A percentile compares a stretch with the other conserved stretches of the same genome.
phyloP scores from a whole-genome alignment of 2,888 invertebrate species.

The Chironomus riparius region DNA sequence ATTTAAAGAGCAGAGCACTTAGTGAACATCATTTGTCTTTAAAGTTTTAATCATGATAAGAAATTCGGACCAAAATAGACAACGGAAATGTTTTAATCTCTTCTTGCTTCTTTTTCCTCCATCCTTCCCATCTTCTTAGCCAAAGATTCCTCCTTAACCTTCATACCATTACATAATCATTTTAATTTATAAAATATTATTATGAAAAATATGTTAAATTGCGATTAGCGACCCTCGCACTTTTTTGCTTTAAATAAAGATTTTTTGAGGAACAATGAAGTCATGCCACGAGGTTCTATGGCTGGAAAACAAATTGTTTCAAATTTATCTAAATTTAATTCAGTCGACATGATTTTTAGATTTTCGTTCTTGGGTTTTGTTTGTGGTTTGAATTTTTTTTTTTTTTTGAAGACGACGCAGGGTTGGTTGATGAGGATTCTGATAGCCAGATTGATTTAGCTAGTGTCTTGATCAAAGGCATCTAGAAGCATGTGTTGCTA shows the following conservation, averaged over 20 bases:
- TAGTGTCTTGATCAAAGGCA: too few relatives aligned
- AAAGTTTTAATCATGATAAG: conserved; percentile 4
- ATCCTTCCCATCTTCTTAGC: too few relatives aligned
- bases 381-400: too few relatives aligned
- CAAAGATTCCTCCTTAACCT: too few relatives aligned
- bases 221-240: neutral
- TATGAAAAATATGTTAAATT: neutral
- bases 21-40: neutral
- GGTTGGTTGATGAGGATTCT: too few relatives aligned
- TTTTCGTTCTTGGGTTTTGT: neutral
- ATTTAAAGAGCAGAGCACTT: neutral
- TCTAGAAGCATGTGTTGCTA: too few relatives aligned
- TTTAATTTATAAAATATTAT: neutral
- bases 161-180: too few relatives aligned
- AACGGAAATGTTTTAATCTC: neutral
- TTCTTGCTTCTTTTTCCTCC: too few relatives aligned
- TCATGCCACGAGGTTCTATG: neutral
- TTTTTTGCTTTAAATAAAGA: too few relatives aligned
- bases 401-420: too few relatives aligned
- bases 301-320: neutral
- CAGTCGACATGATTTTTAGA: neutral
- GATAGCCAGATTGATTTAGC: too few relatives aligned
- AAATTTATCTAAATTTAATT: neutral
- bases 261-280: neutral
- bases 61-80: neutral